Evolutionary conservation across 2,888 invertebrate genomes (phyloP).

Genomic region (Apeira syringaria): DNA sequence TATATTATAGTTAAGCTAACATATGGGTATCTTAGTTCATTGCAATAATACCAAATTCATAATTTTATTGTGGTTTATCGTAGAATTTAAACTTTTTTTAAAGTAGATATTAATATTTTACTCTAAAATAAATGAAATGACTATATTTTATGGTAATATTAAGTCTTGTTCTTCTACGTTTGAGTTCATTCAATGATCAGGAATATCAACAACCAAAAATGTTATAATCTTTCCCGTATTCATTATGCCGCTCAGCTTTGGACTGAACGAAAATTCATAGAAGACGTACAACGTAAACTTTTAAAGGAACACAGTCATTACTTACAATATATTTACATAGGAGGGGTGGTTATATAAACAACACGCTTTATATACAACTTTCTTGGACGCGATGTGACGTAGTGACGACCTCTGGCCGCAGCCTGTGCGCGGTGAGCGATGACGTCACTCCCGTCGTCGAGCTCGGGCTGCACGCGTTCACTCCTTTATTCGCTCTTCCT

Average conservation of each 20-base stretch:
- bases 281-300: constrained; percentile 45
- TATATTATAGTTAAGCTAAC: too few relatives aligned
- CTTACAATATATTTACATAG: constrained; percentile 27
- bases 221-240: background rate
- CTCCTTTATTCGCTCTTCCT: constrained; percentile 87
- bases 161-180: too few relatives aligned
- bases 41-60: too few relatives aligned
- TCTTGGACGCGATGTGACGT: constrained; percentile 95
- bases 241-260: constrained; percentile 2
- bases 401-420: constrained; percentile 93
- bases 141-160: too few relatives aligned
- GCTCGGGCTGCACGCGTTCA: constrained; percentile 82
- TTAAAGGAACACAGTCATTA: constrained; percentile 62
- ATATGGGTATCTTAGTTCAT: too few relatives aligned
- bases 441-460: constrained; percentile 85
- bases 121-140: too few relatives aligned
- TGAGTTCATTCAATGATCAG: too few relatives aligned
- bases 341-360: constrained; percentile 38
- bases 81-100: too few relatives aligned
- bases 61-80: too few relatives aligned
- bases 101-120: too few relatives aligned
- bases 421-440: constrained; percentile 90
- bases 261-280: constrained; percentile 41
- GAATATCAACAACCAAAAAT: too few relatives aligned
- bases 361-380: constrained; percentile 91